Evolutionary conservation across 2,113 vertebrate species (phyloP).

Genomic region (Rallus limicola): DNA sequence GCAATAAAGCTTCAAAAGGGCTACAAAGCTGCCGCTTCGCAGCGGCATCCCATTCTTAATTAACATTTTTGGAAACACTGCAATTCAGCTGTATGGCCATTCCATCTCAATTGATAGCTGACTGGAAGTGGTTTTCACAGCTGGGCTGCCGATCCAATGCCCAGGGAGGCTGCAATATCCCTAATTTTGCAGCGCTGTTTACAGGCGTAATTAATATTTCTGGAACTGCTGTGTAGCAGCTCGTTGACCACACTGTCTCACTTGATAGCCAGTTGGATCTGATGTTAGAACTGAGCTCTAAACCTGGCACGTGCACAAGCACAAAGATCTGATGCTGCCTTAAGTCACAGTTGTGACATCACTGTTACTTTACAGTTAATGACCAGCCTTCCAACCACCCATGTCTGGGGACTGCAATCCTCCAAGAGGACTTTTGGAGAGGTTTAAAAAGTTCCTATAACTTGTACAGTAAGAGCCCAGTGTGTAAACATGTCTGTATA

Average conservation of each 20-base stretch:
- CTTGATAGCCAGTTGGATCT: slow-evolving; percentile 3
- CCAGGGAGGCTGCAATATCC: slow-evolving; percentile 64
- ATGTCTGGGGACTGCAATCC: fast-evolving
- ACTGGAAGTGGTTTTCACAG: slow-evolving; percentile 76
- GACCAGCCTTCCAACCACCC: background rate
- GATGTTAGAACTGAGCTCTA: background rate
- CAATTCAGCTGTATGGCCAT: slow-evolving; percentile 74
- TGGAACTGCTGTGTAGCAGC: slow-evolving; percentile 42
- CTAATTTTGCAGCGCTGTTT: slow-evolving; percentile 50
- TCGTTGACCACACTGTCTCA: background rate
- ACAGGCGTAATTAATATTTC: slow-evolving; percentile 74
- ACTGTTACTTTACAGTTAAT: background rate
- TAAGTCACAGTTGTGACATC: background rate
- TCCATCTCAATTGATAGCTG: slow-evolving; percentile 64
- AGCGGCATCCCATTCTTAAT: slow-evolving; percentile 57
- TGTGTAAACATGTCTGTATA: background rate
- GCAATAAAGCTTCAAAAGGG: slow-evolving; percentile 34
- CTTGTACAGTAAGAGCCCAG: background rate
- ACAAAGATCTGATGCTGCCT: background rate
- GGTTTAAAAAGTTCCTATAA: background rate
- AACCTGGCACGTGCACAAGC: background rate
- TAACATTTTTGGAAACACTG: slow-evolving; percentile 71
- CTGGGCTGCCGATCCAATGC: slow-evolving; percentile 71
- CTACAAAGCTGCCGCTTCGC: slow-evolving; percentile 56
- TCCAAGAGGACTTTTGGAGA: background rate